These are phyloP conservation scores for Helleia helle DNA, from an alignment of 2,888 invertebrate species.

Conservation along the genomic window DNA sequence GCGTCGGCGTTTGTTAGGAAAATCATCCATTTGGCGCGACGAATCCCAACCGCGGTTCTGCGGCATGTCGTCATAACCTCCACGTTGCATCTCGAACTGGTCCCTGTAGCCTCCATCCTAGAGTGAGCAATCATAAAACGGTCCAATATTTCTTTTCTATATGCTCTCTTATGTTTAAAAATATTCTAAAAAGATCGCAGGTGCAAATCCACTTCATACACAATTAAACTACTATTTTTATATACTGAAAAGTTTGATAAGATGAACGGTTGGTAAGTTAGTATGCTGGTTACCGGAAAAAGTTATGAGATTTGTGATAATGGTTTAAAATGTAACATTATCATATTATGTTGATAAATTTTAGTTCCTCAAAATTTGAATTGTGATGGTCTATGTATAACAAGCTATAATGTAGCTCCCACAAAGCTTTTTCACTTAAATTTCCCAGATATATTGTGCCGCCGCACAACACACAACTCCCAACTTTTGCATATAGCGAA, in stretches of 20 bases:
- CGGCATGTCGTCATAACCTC: slow-evolving; percentile 63
- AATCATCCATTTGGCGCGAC: slow-evolving; percentile 75
- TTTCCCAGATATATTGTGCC: too few relatives aligned
- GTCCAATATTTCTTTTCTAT: slow-evolving; percentile 49
- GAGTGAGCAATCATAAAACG: slow-evolving; percentile 65
- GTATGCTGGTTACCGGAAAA: neutral
- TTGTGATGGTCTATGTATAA: too few relatives aligned
- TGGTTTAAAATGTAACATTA: neutral
- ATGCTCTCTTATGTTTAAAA: slow-evolving; percentile 9
- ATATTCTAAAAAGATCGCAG: too few relatives aligned
- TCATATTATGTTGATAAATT: too few relatives aligned
- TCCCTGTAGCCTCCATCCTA: slow-evolving; percentile 73
- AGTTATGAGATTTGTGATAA: neutral
- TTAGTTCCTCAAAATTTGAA: too few relatives aligned
- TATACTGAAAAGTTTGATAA: neutral
- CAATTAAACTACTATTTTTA: neutral
- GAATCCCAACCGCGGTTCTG: slow-evolving; percentile 74
- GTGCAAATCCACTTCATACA: too few relatives aligned
- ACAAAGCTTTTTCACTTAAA: too few relatives aligned
- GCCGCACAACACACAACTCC: too few relatives aligned
- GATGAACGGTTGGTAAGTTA: neutral
- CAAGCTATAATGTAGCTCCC: too few relatives aligned
- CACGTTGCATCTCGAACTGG: slow-evolving; percentile 65
- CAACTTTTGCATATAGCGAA: too few relatives aligned
- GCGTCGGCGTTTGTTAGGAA: slow-evolving; percentile 78